phyloP scores from a whole-genome alignment of 2,888 invertebrate genomes.

The Nemurella pictetii region DNA sequence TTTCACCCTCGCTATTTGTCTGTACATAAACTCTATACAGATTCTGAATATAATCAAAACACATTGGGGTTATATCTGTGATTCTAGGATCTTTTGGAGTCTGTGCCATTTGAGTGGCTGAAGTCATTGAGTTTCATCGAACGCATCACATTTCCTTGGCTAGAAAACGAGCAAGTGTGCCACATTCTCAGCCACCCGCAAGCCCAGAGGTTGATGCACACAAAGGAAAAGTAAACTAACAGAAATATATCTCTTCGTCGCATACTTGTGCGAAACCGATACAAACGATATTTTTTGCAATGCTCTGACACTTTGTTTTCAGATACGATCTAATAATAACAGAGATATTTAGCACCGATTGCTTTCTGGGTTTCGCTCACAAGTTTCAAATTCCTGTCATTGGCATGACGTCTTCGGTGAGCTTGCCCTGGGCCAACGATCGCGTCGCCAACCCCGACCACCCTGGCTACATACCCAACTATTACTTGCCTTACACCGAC shows the following conservation, averaged over 20 bases:
- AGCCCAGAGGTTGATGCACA: constrained; percentile 30
- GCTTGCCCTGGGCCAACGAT: constrained; percentile 41
- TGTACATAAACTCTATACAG: not conserved
- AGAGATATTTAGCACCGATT: constrained; percentile 46
- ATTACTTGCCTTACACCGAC: constrained; percentile 42
- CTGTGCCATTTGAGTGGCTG: not conserved
- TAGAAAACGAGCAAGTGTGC: not conserved
- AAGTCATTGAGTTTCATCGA: not conserved
- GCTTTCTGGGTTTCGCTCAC: constrained; percentile 45
- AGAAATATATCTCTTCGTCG: no score
- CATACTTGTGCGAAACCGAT: no score
- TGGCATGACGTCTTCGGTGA: constrained; percentile 41
- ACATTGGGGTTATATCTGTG: not conserved
- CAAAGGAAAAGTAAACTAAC: not conserved
- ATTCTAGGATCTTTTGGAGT: not conserved
- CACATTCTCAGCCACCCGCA: constrained; percentile 16
- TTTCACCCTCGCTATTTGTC: no score
- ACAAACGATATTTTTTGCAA: no score
- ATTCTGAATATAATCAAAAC: not conserved
- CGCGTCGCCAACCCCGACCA: constrained; percentile 44
- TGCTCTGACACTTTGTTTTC: not conserved
- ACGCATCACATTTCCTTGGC: not conserved
- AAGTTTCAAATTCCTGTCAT: constrained; percentile 41
- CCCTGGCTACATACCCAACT: constrained; percentile 44
- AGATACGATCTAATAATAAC: constrained; percentile 47